Base-by-base conservation (phyloP, 2,113 vertebrate genomes). In the Prochilodus magdalenae region DNA sequence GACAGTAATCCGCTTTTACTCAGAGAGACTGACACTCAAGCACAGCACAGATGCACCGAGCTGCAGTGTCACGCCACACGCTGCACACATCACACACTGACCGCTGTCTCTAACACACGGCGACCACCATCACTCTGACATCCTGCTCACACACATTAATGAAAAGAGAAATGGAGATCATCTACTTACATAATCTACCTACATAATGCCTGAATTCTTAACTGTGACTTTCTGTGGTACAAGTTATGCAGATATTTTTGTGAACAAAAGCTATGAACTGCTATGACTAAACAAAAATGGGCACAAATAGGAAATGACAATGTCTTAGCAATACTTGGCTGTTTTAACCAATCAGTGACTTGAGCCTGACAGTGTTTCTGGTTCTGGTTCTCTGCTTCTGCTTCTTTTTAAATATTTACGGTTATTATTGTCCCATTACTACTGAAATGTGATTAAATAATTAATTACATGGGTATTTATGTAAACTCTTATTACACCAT, bases 1-100 rank as follows among this genome's bases (percentile, higher is more conserved):
- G 93, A 93, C 92, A 92, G 89, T 91, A 92, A 93, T 94, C 90
- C 89, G 88, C 92, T 92, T 92, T 90, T 89, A 90, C 89, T 86
- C 86, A 86, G 77, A 82, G 74, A 80, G 86, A 92, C 88, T 94
- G 93, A 94, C 93, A 93, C 86, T 65, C 29, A n/a, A 4, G 22
- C 66, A 24, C 66, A 70, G 33, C 89, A 90, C n/a, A 71, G 65
- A 79, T 33, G 84, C 88, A 81, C 85, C 79, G 85, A 90, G 90
- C 88, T 89, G 90, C 92, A 91, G 90, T 90, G 92, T 93, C 92
- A 93, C 85, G 82, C 86, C 81, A 88, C 74, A 88, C 86, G 87
- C 87, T 83, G 86, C 70, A 81, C 47, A 55, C 62, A 29, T 47
- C 79, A 77, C 75, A n/a, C 18, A 29, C 72, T 15, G 33, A 55